phyloP scores from a whole-genome alignment of 2,888 invertebrate species.

The Hemicrepidius hirtus region DNA sequence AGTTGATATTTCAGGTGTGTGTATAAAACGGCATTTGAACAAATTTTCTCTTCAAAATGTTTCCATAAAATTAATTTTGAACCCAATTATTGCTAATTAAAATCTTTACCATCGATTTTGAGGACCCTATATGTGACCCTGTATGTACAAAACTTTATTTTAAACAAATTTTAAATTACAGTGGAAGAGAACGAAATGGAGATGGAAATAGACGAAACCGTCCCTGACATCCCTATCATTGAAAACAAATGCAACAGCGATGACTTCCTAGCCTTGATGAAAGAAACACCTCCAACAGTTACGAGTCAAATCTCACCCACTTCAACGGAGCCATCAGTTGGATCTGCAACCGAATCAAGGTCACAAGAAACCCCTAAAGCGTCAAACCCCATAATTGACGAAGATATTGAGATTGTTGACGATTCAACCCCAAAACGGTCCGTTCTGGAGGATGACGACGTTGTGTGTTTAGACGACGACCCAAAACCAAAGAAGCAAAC shows the following conservation, averaged over 20 bases:
- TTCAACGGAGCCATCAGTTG: no score
- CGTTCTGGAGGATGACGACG: constrained; percentile 45
- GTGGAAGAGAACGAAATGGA: constrained; percentile 47
- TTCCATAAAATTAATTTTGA: no score
- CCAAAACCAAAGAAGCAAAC: neutral
- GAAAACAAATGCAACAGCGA: constrained; percentile 56
- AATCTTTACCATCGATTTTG: no score
- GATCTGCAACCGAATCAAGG: no score
- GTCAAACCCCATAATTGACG: constrained; percentile 28
- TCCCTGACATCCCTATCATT: constrained; percentile 64
- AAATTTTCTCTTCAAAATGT: no score
- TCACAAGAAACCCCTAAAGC: neutral
- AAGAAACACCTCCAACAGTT: neutral
- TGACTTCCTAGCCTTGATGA: constrained; percentile 6
- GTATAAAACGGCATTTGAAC: no score
- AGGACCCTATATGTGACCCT: no score
- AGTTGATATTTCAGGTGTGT: no score
- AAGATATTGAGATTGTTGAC: constrained; percentile 34
- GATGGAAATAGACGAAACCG: constrained; percentile 67
- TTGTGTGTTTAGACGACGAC: constrained; percentile 37
- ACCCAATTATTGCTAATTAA: no score
- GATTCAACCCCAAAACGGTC: neutral
- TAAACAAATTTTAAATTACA: no score
- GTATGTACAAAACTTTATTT: no score
- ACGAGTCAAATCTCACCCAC: no score